Evolutionary conservation across 2,797 vertebrate species (phyloP).

Genomic region (Dermochelys coriacea): DNA sequence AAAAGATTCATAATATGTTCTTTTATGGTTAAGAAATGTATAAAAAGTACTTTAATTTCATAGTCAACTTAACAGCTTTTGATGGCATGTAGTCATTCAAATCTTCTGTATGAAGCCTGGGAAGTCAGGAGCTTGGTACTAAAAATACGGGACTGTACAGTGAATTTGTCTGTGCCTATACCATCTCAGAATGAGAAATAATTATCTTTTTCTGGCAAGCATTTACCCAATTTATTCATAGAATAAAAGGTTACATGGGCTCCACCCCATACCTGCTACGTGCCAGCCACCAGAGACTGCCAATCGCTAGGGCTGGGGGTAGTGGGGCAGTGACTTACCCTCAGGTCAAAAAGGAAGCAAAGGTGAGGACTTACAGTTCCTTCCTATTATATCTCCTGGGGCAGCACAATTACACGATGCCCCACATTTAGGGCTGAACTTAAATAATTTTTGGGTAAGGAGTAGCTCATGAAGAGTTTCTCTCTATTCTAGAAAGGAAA

Average conservation of each 20-base stretch:
- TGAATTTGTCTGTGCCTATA: background rate
- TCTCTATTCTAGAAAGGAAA: background rate
- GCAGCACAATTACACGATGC: background rate
- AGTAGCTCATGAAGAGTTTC: background rate
- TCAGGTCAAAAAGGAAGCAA: background rate
- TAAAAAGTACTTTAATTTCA: constrained; percentile 17
- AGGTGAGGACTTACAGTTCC: background rate
- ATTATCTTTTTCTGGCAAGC: background rate
- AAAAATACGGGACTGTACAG: background rate
- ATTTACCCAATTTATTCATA: background rate
- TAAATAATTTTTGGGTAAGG: background rate
- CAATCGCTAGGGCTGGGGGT: background rate
- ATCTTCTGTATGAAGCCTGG: background rate
- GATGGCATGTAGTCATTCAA: background rate
- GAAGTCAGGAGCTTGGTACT: background rate
- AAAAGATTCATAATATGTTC: background rate
- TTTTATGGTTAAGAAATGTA: background rate
- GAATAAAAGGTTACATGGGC: background rate
- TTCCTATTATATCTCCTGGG: background rate
- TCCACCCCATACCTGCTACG: background rate
- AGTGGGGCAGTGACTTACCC: background rate
- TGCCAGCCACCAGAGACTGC: background rate
- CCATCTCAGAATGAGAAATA: background rate
- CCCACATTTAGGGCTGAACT: background rate
- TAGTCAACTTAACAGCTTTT: constrained; percentile 4